Evolutionary conservation across 2,888 invertebrate species (phyloP).

Genomic region (Xanthorhoe spadicearia): DNA sequence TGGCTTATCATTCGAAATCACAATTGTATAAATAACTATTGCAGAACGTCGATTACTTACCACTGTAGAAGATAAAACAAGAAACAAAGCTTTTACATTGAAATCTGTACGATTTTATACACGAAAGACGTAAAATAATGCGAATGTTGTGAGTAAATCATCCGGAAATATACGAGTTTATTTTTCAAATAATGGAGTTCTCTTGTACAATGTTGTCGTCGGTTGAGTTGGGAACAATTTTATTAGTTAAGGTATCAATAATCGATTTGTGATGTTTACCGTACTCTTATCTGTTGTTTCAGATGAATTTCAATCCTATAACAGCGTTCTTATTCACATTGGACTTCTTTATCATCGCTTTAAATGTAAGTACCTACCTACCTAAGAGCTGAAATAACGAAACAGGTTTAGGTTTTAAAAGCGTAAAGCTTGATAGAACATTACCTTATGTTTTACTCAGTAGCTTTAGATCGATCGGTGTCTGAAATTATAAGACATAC

Average conservation of each 20-base stretch:
- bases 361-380: constrained; percentile 92
- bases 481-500: too few relatives aligned
- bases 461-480: too few relatives aligned
- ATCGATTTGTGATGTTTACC: constrained; percentile 8
- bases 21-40: too few relatives aligned
- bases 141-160: not conserved
- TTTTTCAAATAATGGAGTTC: not conserved
- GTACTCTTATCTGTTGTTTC: constrained; percentile 63
- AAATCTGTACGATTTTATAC: not conserved
- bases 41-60: too few relatives aligned
- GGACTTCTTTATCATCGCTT: constrained; percentile 90
- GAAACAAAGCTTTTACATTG: not conserved
- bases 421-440: too few relatives aligned
- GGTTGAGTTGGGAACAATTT: not conserved
- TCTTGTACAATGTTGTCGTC: not conserved
- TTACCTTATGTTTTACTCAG: too few relatives aligned
- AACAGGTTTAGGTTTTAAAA: not conserved
- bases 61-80: not conserved
- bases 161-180: not conserved
- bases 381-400: not conserved
- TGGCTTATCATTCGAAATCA: too few relatives aligned
- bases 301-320: constrained; percentile 89
- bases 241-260: not conserved
- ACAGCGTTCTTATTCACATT: constrained; percentile 90
- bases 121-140: not conserved